Evolutionary conservation across 2,888 invertebrate genomes (phyloP).

Genomic region (Meteorus cinctellus): DNA sequence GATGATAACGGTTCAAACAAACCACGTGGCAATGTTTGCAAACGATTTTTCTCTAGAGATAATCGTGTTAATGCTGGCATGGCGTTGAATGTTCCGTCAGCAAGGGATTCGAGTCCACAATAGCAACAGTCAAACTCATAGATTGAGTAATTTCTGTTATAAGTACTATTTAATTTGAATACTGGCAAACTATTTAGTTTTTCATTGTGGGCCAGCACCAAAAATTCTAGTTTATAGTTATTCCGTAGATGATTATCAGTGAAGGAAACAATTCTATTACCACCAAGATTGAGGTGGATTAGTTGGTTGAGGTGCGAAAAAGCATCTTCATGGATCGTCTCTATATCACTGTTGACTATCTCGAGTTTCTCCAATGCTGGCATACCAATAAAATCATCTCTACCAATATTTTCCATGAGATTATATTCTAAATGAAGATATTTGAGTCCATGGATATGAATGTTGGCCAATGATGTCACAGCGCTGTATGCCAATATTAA

Average conservation of each 20-base stretch:
- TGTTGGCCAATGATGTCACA: conserved; percentile 78
- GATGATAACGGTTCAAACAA: conserved; percentile 74
- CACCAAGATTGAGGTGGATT: conserved; percentile 82
- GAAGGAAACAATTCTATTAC: conserved; percentile 81
- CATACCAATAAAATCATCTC: conserved; percentile 79
- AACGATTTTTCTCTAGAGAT: conserved; percentile 79
- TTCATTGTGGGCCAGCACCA: conserved; percentile 83
- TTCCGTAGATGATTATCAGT: conserved; percentile 81
- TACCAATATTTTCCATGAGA: conserved; percentile 79
- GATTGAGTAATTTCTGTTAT: conserved; percentile 74
- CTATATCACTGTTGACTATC: conserved; percentile 82
- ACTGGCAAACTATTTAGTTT: conserved; percentile 81
- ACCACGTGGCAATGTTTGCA: conserved; percentile 61
- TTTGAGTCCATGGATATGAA: conserved; percentile 79
- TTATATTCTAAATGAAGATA: conserved; percentile 83
- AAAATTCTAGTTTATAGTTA: conserved; percentile 81
- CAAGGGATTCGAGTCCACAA: conserved; percentile 80
- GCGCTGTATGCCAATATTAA: conserved; percentile 78
- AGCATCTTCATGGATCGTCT: conserved; percentile 80
- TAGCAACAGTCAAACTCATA: conserved; percentile 84
- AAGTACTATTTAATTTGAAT: conserved; percentile 77
- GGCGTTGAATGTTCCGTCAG: conserved; percentile 80
- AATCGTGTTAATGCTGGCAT: conserved; percentile 82
- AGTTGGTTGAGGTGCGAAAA: conserved; percentile 81
- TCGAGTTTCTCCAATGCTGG: conserved; percentile 80